phyloP scores from a whole-genome alignment of 2,888 invertebrate genomes.

The Embidobia sp. region DNA sequence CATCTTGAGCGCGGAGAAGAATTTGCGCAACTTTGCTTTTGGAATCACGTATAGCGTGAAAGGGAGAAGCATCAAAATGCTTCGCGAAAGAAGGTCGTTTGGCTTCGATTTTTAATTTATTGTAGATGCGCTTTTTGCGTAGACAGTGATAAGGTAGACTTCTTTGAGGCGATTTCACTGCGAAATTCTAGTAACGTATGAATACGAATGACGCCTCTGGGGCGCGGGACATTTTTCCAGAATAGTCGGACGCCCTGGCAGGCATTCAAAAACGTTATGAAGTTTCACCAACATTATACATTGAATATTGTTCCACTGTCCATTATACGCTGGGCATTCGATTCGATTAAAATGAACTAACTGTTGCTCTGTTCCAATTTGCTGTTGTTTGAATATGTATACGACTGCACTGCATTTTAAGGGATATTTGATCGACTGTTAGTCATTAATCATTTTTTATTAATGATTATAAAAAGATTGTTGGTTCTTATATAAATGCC shows the following conservation, averaged over 20 bases:
- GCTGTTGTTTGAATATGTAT: no score
- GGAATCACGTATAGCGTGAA: no score
- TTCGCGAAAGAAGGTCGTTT: neutral
- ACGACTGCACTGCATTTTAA: no score
- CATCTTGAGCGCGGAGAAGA: no score
- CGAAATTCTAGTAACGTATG: conserved; percentile 9
- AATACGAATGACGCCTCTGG: neutral
- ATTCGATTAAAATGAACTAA: no score
- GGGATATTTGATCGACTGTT: no score
- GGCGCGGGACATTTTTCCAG: neutral
- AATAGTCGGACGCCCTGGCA: conserved; percentile 19
- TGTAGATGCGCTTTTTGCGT: neutral
- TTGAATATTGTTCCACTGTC: conserved; percentile 5
- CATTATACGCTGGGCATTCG: neutral
- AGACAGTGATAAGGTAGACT: neutral
- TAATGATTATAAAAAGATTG: no score
- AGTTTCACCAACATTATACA: conserved; percentile 4
- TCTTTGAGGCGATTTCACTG: conserved; percentile 9
- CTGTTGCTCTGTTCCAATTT: no score
- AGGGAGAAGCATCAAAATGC: conserved; percentile 18
- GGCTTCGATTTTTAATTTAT: conserved; percentile 32
- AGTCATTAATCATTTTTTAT: no score
- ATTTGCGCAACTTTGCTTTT: conserved; percentile 29
- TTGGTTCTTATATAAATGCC: no score
- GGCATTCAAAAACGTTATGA: conserved; percentile 18